phyloP scores from a whole-genome alignment of 2,113 vertebrate species.

The Alligator sinensis region DNA sequence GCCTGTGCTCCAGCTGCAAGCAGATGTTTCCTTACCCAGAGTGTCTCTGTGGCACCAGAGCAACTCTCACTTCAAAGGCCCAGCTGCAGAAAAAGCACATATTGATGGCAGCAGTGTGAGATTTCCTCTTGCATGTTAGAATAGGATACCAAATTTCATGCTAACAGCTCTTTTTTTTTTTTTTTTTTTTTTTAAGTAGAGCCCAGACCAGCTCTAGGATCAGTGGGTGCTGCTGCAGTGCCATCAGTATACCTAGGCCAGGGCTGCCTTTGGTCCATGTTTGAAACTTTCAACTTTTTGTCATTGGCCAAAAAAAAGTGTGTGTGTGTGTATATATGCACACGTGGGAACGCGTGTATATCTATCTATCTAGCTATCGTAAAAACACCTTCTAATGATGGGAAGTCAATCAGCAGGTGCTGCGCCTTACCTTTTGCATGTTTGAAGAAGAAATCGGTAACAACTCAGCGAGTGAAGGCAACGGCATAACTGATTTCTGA shows the following conservation, averaged over 20 bases:
- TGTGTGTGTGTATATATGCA: too few relatives aligned
- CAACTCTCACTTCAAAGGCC: constrained; percentile 17
- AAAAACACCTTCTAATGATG: not conserved
- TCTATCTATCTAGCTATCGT: not conserved
- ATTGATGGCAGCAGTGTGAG: not conserved
- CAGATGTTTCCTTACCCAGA: constrained; percentile 38
- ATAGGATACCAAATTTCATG: not conserved
- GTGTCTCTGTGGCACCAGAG: not conserved
- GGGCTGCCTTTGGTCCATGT: not conserved
- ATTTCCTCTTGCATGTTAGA: not conserved
- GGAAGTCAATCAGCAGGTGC: not conserved
- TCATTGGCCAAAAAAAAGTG: not conserved
- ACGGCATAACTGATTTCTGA: not conserved
- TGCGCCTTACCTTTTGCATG: not conserved
- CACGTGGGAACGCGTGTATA: not conserved
- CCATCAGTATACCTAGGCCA: not conserved
- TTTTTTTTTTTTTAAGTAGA: too few relatives aligned
- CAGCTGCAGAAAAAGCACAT: not conserved
- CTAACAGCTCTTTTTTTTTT: not conserved
- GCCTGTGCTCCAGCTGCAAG: constrained; percentile 43
- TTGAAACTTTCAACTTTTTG: not conserved
- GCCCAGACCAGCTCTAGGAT: not conserved
- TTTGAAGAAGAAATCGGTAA: not conserved
- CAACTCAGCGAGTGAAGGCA: not conserved
- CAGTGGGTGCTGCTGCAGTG: not conserved